Evolutionary conservation across 2,797 vertebrate genomes (phyloP).

Genomic region (Oryzias dopingdopingensis): DNA sequence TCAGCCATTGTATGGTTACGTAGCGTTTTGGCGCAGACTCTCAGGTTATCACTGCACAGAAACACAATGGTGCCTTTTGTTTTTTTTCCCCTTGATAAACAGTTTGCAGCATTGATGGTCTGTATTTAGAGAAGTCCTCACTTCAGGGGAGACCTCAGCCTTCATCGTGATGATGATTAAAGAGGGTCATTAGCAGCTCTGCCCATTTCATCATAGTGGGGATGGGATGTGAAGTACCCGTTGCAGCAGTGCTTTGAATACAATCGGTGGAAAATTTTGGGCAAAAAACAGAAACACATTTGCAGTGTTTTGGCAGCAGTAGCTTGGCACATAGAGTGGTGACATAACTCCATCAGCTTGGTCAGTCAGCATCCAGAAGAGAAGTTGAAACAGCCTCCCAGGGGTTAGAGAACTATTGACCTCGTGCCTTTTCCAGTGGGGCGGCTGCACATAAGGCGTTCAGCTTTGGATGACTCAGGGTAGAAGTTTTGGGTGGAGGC

Average conservation of each 20-base stretch:
- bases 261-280: too few relatives aligned
- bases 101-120: conserved; percentile 35
- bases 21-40: conserved; percentile 11
- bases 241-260: too few relatives aligned
- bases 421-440: conserved; percentile 8
- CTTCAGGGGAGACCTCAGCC: conserved; percentile 1
- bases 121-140: conserved; percentile 6
- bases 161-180: background rate
- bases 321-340: conserved; percentile 11
- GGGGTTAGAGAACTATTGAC: conserved; percentile 12
- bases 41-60: conserved; percentile 57
- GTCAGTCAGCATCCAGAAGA: background rate
- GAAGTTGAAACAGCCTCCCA: conserved; percentile 3
- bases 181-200: background rate
- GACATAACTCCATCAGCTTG: background rate
- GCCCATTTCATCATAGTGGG: too few relatives aligned
- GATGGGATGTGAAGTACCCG: too few relatives aligned
- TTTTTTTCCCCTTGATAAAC: conserved; percentile 42
- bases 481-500: conserved; percentile 44
- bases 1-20: conserved; percentile 67
- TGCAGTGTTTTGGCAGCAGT: conserved; percentile 23
- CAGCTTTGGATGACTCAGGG: conserved; percentile 7
- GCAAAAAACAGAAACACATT: background rate
- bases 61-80: conserved; percentile 46
- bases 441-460: conserved; percentile 15